A percentile compares a stretch with the other conserved stretches of the same genome.
These are phyloP conservation scores for Tokudaia tokunoshimensis DNA, from an alignment of 2,797 vertebrate species.

Conservation along the genomic window DNA sequence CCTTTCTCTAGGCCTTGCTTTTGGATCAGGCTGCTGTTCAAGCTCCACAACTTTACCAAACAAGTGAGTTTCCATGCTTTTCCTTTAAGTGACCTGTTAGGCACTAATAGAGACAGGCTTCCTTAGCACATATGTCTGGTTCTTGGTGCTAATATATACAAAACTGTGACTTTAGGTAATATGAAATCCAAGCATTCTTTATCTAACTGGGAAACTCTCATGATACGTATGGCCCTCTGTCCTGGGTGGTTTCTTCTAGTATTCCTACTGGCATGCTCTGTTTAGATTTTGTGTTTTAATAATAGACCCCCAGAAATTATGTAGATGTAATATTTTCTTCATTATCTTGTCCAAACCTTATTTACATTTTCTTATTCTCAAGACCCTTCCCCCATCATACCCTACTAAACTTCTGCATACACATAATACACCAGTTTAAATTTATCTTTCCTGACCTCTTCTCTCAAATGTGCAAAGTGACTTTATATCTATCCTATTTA, in stretches of 20 bases:
- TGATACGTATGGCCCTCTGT: background rate
- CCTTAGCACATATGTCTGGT: background rate
- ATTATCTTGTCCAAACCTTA: slow-evolving; percentile 23
- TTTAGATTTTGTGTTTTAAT: slow-evolving; percentile 43
- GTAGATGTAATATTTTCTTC: background rate
- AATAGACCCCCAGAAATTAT: background rate
- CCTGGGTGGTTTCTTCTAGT: background rate
- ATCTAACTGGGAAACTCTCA: slow-evolving; percentile 19
- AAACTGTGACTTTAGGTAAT: background rate
- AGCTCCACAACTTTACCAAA: background rate
- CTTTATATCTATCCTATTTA: background rate
- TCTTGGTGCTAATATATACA: background rate
- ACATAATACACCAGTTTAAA: background rate
- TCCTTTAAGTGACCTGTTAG: background rate
- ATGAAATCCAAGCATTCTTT: slow-evolving; percentile 32
- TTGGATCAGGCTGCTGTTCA: background rate
- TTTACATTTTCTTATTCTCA: slow-evolving; percentile 25
- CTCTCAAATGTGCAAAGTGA: background rate
- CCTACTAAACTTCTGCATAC: background rate
- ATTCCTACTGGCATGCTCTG: background rate
- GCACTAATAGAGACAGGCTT: background rate
- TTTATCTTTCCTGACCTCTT: background rate
- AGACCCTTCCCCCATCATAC: background rate
- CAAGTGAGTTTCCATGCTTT: background rate
- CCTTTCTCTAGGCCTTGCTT: background rate